These are phyloP conservation scores for Thera britannica DNA, from an alignment of 2,888 invertebrate genomes.

Conservation along the genomic window DNA sequence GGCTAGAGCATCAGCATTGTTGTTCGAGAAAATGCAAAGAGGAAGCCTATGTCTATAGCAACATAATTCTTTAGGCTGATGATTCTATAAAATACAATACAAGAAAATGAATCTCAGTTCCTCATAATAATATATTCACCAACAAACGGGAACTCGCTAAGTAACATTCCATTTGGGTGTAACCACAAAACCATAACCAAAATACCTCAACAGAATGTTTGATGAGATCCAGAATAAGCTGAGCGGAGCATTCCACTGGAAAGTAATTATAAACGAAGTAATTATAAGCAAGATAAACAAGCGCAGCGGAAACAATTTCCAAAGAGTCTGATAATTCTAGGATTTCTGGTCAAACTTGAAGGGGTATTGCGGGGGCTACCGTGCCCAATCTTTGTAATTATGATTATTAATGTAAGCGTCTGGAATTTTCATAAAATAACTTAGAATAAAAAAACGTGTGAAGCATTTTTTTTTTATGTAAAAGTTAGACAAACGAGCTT, in stretches of 20 bases:
- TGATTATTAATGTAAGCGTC: too few species aligned
- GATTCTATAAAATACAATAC: too few species aligned
- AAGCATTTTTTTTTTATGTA: too few species aligned
- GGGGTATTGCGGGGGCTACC: constrained; percentile 23
- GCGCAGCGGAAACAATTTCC: constrained; percentile 43
- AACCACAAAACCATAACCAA: constrained; percentile 30
- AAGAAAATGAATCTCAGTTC: too few species aligned
- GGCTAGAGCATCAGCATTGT: too few species aligned
- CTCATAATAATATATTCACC: constrained; percentile 20
- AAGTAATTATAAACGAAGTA: constrained; percentile 34
- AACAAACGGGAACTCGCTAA: constrained; percentile 21
- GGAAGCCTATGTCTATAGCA: too few species aligned
- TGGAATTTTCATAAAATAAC: too few species aligned
- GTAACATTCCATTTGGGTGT: constrained; percentile 29
- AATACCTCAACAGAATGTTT: constrained; percentile 36
- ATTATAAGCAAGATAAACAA: constrained; percentile 46
- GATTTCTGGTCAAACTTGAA: constrained; percentile 44
- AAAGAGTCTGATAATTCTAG: constrained; percentile 37
- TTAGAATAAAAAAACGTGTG: too few species aligned
- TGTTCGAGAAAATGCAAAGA: too few species aligned
- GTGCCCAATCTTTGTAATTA: not conserved
- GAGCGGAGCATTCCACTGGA: constrained; percentile 27
- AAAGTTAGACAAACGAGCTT: too few species aligned
- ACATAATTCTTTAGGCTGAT: too few species aligned
- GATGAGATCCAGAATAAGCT: constrained; percentile 37